Conservation (phyloP, 2,888 invertebrate genomes). For the Tyria jacobaeae region DNA sequence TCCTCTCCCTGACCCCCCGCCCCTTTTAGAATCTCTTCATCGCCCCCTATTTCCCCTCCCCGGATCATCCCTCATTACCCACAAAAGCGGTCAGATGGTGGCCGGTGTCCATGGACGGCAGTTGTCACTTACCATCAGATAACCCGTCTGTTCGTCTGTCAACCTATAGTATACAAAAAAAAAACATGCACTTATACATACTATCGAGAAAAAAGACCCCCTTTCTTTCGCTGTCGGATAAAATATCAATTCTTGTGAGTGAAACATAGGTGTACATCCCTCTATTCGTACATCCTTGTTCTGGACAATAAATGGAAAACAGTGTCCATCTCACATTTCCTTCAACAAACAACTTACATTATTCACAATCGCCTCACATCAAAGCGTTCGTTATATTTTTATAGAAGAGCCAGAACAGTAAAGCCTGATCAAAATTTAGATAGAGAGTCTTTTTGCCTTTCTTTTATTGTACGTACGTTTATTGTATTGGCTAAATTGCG, state of each 20-base stretch:
- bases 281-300: slow-evolving; percentile 28
- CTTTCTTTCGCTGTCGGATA: background rate
- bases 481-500: slow-evolving; percentile 10
- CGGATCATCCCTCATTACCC: too few species aligned
- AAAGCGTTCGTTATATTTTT: slow-evolving; percentile 50
- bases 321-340: slow-evolving; percentile 47
- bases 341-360: slow-evolving; percentile 45
- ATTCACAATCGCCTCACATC: slow-evolving; percentile 48
- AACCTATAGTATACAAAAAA: too few species aligned
- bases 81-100: too few species aligned
- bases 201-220: too few species aligned
- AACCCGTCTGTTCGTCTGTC: too few species aligned
- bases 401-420: slow-evolving; percentile 43
- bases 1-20: too few species aligned
- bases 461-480: background rate
- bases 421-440: slow-evolving; percentile 42
- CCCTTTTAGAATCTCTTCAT: too few species aligned
- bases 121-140: too few species aligned
- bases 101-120: too few species aligned
- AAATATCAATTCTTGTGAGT: background rate
- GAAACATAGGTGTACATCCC: too few species aligned
- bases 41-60: too few species aligned
- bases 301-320: slow-evolving; percentile 45
- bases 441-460: slow-evolving; percentile 40
- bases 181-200: too few species aligned